phyloP scores from a whole-genome alignment of 1,140 invertebrate genomes.

The Drosophila sturtevanti region DNA sequence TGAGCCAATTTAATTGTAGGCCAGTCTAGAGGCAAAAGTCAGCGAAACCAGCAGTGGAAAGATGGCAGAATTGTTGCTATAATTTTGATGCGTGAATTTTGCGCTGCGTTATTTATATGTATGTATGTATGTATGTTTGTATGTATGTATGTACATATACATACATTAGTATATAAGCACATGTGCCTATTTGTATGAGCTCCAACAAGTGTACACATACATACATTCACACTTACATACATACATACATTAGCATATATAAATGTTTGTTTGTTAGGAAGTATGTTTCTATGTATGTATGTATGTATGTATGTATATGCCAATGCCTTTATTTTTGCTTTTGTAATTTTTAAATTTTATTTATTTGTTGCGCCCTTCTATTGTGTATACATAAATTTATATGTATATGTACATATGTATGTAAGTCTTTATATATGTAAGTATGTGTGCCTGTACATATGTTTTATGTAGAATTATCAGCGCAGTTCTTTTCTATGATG shows the following conservation, averaged over 20 bases:
- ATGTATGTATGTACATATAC: constrained; percentile 16
- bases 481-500: constrained; percentile 54
- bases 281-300: background rate
- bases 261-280: background rate
- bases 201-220: background rate
- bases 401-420: no score
- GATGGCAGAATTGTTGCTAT: constrained; percentile 34
- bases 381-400: background rate
- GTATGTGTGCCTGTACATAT: no score
- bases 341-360: constrained; percentile 39
- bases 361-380: constrained; percentile 64
- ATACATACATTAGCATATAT: background rate
- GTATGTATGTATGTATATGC: constrained; percentile 22
- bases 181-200: constrained; percentile 28
- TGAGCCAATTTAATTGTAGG: constrained; percentile 78
- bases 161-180: no score
- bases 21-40: constrained; percentile 54
- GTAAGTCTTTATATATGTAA: no score
- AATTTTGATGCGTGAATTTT: constrained; percentile 42
- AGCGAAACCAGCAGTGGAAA: background rate
- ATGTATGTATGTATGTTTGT: constrained; percentile 34
- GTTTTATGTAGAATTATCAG: constrained; percentile 49
- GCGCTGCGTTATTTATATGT: constrained; percentile 1
- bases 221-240: background rate
- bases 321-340: constrained; percentile 8